A percentile compares a stretch with the other conserved stretches of the same genome.
Conservation (phyloP, 2,113 vertebrate genomes). For the Erythrolamprus reginae region DNA sequence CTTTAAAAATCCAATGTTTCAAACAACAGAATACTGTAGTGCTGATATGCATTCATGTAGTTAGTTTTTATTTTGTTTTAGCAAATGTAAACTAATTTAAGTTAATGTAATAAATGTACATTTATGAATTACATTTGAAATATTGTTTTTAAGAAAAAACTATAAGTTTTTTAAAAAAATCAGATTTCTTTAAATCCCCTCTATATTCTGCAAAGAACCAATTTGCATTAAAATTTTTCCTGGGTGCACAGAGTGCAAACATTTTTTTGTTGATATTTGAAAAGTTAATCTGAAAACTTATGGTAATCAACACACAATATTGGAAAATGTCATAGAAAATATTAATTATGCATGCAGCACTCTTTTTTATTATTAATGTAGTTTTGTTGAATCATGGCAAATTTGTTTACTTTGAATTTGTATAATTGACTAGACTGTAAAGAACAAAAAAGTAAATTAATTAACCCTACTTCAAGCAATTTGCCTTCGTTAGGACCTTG, state of each 20-base stretch:
- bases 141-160: neutral
- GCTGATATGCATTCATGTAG: neutral
- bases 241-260: neutral
- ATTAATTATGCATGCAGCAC: neutral
- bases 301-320: neutral
- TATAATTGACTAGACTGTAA: neutral
- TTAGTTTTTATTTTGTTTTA: neutral
- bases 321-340: neutral
- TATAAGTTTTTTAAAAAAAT: neutral
- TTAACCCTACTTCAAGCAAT: neutral
- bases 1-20: neutral
- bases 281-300: neutral
- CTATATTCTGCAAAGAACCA: neutral
- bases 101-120: neutral
- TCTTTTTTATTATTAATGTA: neutral
- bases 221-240: neutral
- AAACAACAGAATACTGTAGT: neutral
- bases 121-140: neutral
- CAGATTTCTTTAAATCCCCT: neutral
- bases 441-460: neutral
- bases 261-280: neutral
- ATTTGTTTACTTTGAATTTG: neutral
- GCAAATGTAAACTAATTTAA: neutral
- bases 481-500: too few species aligned
- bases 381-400: neutral